Base-by-base conservation (phyloP, 2,797 vertebrate species). In the Apodemus agrarius region DNA sequence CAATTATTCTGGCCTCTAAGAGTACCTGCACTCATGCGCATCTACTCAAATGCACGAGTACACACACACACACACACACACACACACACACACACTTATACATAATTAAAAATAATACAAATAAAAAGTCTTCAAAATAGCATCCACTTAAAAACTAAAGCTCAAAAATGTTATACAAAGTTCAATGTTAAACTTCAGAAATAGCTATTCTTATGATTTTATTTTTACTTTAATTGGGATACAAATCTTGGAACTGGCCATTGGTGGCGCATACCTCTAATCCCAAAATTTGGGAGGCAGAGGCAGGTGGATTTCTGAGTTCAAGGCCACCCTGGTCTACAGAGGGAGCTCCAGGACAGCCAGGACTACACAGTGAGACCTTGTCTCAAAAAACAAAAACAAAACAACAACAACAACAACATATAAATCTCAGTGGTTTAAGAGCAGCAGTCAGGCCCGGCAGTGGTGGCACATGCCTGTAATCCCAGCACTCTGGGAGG, bases 151-250 rank as follows among this genome's bases (percentile, higher is more conserved):
- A 72, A 54, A 37, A 83, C 12, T 76, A 46, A 7, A 65, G 54
- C 61, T 74, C 34, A 74, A 82, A 90, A 59, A 95, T 40, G 22
- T 49, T 52, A 63, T 37, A 74, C 78, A 74, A 93, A 75, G 88
- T 88, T 88, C 46, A 83, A 13, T 65, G 72, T 37, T 57, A 59
- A 49, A 31, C 78, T 72, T 63, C 46, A 81, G 74, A 49, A 49
- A 49, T 49, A 49, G 34, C 79, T 26, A 93, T 61, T 84, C 83
- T 37, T 8, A 67, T 86, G 29, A 78, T 83, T 90, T 75, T 17
- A 57, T 80, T 91, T 89, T 84, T 40, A 67, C 57, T 79, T 80
- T 72, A 87, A 75, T 81, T 80, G 80, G 46, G 83, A 95, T 69
- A 61, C 65, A 86, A 92, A 37, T 61, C 40, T 34, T 75, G 31